Percentiles rank a stretch among this genome's conserved stretches.
These are phyloP conservation scores for Acrocephalus arundinaceus DNA, from an alignment of 2,113 vertebrate genomes.

Conservation along the genomic window DNA sequence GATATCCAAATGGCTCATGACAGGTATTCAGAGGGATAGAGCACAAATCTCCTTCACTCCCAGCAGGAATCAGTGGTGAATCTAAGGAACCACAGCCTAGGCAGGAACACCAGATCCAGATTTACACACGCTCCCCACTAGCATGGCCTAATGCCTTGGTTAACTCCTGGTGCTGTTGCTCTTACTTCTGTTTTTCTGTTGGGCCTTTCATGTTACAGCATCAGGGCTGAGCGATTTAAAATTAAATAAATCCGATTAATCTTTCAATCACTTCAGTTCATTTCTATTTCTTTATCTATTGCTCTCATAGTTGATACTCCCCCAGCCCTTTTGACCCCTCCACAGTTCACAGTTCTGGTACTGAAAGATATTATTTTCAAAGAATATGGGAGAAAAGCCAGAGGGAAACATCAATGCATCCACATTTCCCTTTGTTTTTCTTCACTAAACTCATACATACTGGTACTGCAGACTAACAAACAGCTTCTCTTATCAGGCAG, in stretches of 20 bases:
- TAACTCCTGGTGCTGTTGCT: not conserved
- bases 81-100: not conserved
- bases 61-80: not conserved
- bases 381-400: not conserved
- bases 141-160: rapidly evolving
- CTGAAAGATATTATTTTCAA: conserved; percentile 4
- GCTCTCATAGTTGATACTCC: not conserved
- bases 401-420: not conserved
- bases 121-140: not conserved
- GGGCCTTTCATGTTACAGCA: not conserved
- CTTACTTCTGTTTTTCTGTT: not conserved
- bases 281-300: not conserved
- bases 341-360: not conserved
- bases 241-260: not conserved
- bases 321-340: not conserved
- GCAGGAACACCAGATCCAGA: not conserved
- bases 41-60: not conserved
- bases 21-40: not conserved
- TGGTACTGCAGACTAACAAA: conserved; percentile 5
- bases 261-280: not conserved
- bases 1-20: rapidly evolving
- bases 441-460: not conserved
- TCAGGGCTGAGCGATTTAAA: not conserved
- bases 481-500: conserved; percentile 33
- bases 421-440: conserved; percentile 1